A percentile compares a stretch with the other conserved stretches of the same genome.
phyloP scores from a whole-genome alignment of 2,888 invertebrate species.

The Lepidocyrtinus sp. region DNA sequence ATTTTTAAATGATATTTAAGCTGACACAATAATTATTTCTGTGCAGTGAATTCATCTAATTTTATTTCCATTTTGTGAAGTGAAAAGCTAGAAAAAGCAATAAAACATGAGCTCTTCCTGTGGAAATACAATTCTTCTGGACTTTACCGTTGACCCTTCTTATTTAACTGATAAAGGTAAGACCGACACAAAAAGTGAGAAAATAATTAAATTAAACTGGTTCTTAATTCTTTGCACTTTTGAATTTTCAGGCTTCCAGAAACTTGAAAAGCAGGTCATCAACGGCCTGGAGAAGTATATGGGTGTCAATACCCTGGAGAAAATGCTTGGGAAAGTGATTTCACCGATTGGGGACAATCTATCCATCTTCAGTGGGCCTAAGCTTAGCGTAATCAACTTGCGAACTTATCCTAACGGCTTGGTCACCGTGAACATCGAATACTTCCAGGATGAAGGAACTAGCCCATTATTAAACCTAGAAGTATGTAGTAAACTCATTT shows the following conservation, averaged over 20 bases:
- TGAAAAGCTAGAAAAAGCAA: no score
- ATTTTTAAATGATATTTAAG: no score
- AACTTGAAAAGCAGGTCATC: conserved; percentile 61
- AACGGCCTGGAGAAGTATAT: conserved; percentile 58
- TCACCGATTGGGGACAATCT: conserved; percentile 80
- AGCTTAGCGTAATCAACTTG: conserved; percentile 80
- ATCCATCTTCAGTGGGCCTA: conserved; percentile 81
- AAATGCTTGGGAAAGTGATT: conserved; percentile 79
- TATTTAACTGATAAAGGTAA: conserved; percentile 66
- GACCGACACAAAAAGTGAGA: no score
- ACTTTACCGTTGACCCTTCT: conserved; percentile 70
- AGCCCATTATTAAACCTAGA: conserved; percentile 83
- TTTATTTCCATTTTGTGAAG: no score
- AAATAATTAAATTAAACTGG: no score
- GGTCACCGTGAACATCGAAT: conserved; percentile 87
- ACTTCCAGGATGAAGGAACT: conserved; percentile 83
- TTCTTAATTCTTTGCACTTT: no score
- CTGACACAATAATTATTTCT: no score
- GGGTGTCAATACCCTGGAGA: conserved; percentile 71
- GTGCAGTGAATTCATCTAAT: no score
- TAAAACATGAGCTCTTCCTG: conserved; percentile 63
- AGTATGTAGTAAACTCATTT: conserved; percentile 78
- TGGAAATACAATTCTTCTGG: conserved; percentile 70
- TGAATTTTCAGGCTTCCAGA: conserved; percentile 54
- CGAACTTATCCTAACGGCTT: conserved; percentile 77